A percentile compares a stretch with the other conserved stretches of the same genome.
Evolutionary conservation across 1,140 invertebrate species (phyloP).

Genomic region (Carposina sasakii): DNA sequence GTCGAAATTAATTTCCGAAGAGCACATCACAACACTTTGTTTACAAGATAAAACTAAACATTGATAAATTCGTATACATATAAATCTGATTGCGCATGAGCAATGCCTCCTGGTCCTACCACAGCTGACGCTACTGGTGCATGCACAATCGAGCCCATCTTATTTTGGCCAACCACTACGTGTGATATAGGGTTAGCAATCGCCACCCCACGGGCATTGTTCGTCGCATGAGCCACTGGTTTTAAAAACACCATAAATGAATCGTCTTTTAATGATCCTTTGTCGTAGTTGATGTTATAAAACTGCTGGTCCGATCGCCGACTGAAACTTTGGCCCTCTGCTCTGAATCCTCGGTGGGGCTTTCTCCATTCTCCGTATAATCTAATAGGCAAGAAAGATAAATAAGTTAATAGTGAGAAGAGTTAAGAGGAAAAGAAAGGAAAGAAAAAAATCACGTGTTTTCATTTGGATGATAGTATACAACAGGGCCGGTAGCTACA

Average conservation of each 20-base stretch:
- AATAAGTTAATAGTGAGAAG: too few species aligned
- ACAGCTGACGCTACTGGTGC: conserved; percentile 79
- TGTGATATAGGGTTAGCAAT: conserved; percentile 78
- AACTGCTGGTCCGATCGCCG: conserved; percentile 29
- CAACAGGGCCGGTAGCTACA: conserved; percentile 79
- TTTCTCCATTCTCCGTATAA: conserved; percentile 30
- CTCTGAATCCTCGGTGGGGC: too few species aligned
- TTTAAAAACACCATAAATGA: conserved; percentile 71
- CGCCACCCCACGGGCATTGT: conserved; percentile 76
- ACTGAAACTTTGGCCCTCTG: conserved; percentile 14
- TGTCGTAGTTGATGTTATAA: conserved; percentile 52
- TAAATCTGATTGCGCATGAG: conserved; percentile 79
- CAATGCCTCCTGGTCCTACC: conserved; percentile 79
- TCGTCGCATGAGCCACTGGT: conserved; percentile 76
- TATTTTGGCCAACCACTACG: conserved; percentile 67
- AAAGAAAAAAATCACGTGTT: conserved; percentile 31
- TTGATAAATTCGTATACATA: conserved; percentile 53
- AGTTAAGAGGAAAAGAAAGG: conserved; percentile 19
- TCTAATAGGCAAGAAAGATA: conserved; percentile 51
- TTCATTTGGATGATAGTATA: conserved; percentile 76
- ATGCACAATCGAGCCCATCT: conserved; percentile 73
- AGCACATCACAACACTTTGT: not conserved
- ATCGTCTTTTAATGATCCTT: conserved; percentile 28
- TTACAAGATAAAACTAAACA: conserved; percentile 16
- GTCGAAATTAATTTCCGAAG: conserved; percentile 53